Base-by-base conservation (phyloP, 2,888 invertebrate species). In the Apotomis capreana region DNA sequence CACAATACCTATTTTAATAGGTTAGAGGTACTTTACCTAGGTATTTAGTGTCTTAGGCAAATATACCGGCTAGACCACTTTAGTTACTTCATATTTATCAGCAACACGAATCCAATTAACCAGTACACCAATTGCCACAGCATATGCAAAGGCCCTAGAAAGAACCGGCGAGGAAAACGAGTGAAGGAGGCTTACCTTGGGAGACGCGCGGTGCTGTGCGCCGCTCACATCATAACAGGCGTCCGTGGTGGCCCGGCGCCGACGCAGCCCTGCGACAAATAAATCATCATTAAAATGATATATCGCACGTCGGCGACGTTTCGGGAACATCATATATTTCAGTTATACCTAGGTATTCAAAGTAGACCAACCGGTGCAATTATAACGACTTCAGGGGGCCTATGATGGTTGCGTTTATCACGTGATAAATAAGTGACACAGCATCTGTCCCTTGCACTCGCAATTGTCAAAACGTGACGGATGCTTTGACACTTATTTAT, bases 201-300 rank as follows among this genome's bases (percentile, higher is more conserved):
- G 82, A 89, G 88, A 87, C 84, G 87, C 87, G 87, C 88, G 83
- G 83, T 78, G 86, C 85, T 86, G 84, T 86, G 88, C 89, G 89
- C 91, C 87, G 91, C 84, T 92, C 87, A 92, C 92, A 92, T 92
- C 92, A 92, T 92, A 89, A 86, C 91, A 85, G 87, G 87, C 88
- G 84, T 78, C 79, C 78, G 81, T 79, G 77, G 78, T 82, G 82
- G 84, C 82, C 83, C 84, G 80, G 81, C 82, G 81, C 84, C 85
- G 81, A 81, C 81, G 81, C 79, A 83, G 85, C 81, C 87, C 92
- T 92, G 91, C 71, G 84, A 87, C 81, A 81, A 83, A 82, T 81
- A 72, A 68, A 63, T 68, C 62, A 59, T 70, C 40, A 70, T 72
- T 72, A 72, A 54, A 52, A 63, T 68, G 57, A 71, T 68, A 54